Evolutionary conservation across 2,797 vertebrate genomes (phyloP).

Genomic region (Adrianichthys oophorus): DNA sequence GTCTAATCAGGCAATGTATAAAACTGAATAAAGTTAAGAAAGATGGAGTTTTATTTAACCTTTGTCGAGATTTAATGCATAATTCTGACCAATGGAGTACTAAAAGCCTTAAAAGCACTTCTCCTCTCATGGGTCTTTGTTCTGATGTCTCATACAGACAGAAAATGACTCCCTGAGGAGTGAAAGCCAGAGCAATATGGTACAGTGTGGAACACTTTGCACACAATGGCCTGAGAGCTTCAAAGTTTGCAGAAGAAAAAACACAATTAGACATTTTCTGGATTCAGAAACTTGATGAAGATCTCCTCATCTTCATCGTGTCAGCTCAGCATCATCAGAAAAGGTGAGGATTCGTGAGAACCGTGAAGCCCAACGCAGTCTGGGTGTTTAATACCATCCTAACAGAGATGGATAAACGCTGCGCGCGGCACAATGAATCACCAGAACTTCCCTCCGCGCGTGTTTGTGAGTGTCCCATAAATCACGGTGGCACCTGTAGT

Average conservation of each 20-base stretch:
- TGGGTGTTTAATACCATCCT: constrained; percentile 5
- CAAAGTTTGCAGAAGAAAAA: neutral
- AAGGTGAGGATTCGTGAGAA: neutral
- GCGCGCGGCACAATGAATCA: constrained; percentile 1
- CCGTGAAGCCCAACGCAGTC: neutral
- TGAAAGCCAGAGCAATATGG: neutral
- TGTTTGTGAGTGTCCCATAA: neutral
- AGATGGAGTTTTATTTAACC: constrained; percentile 5
- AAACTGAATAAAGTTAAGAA: neutral
- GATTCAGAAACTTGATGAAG: neutral
- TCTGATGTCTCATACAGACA: constrained; percentile 28
- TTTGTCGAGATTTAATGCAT: constrained; percentile 3
- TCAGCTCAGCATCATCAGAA: neutral
- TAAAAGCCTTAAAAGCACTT: constrained; percentile 22
- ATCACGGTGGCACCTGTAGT: constrained; percentile 20
- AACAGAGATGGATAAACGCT: constrained; percentile 1
- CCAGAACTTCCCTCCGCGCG: neutral
- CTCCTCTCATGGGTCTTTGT: constrained; percentile 35
- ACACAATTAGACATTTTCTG: neutral
- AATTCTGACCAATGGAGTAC: constrained; percentile 5
- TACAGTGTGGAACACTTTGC: constrained; percentile 1
- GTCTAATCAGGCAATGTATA: no score
- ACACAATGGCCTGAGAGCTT: neutral
- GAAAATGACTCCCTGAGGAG: constrained; percentile 5
- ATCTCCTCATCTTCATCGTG: neutral